Conservation (phyloP, 2,113 vertebrate species). For the Eulacestoma nigropectus region DNA sequence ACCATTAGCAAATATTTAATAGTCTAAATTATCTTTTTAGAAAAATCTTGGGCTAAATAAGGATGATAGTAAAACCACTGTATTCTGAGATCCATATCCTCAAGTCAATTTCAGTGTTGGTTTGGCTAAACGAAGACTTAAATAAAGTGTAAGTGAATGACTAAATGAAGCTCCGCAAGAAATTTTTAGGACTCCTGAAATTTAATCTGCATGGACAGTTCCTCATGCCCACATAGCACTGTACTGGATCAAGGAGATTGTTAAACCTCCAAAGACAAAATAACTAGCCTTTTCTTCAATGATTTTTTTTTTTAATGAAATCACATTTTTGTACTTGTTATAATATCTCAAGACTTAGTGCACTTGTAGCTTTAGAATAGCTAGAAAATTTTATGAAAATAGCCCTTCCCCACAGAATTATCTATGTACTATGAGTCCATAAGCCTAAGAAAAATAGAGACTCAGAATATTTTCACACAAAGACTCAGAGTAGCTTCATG, state of each 20-base stretch:
- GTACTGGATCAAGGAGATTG: background rate
- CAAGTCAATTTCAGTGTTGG: background rate
- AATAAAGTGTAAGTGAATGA: background rate
- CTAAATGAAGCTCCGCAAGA: background rate
- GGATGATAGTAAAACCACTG: background rate
- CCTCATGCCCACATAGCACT: rapidly evolving
- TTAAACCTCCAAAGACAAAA: background rate
- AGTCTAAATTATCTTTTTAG: background rate
- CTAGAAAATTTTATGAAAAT: background rate
- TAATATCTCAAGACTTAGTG: background rate
- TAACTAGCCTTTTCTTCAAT: background rate
- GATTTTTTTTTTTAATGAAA: background rate
- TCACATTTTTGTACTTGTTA: background rate
- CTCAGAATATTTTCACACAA: background rate
- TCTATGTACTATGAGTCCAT: background rate
- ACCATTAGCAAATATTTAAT: background rate
- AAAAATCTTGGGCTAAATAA: background rate
- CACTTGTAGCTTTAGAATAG: background rate
- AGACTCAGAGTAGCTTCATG: background rate
- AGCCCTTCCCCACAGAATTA: background rate
- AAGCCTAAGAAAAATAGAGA: background rate
- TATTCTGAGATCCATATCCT: background rate
- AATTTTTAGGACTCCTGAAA: background rate
- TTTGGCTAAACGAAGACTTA: background rate
- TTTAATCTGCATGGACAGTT: background rate